Conservation (phyloP, 2,113 vertebrate genomes). For the Corydoras sp. region DNA sequence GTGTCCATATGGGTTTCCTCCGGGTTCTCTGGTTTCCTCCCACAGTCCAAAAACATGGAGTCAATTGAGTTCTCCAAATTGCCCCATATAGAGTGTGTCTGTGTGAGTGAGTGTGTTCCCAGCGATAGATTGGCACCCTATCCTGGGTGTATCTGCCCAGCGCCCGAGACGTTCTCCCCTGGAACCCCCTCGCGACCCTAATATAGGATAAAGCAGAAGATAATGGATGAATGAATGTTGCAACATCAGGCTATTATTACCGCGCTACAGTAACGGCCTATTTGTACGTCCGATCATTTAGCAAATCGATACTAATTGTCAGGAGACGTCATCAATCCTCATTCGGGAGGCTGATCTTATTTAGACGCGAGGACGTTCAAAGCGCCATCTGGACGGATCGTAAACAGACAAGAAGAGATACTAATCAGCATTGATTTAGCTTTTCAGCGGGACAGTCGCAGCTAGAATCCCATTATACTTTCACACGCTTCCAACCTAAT, state of each 20-base stretch:
- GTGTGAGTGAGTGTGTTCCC: too few relatives aligned
- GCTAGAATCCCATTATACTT: neutral
- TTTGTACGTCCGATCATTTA: slow-evolving; percentile 16
- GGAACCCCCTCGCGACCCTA: too few relatives aligned
- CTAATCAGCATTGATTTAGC: slow-evolving; percentile 12
- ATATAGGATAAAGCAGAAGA: too few relatives aligned
- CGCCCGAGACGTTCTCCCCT: too few relatives aligned
- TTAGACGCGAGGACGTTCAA: slow-evolving; percentile 7
- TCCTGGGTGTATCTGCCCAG: too few relatives aligned
- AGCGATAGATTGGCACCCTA: too few relatives aligned
- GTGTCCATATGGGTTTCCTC: too few relatives aligned
- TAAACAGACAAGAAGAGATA: neutral
- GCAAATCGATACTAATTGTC: slow-evolving; percentile 11
- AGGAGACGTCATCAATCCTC: neutral
- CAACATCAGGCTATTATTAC: neutral
- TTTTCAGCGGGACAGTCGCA: neutral
- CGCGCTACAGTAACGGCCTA: neutral
- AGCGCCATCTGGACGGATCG: neutral
- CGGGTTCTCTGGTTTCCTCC: too few relatives aligned
- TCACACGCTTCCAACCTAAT: neutral
- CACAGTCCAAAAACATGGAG: too few relatives aligned
- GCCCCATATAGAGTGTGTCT: too few relatives aligned
- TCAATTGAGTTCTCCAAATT: too few relatives aligned
- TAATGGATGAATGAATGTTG: neutral
- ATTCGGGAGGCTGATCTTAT: neutral